Evolutionary conservation across 2,888 invertebrate species (phyloP).

Genomic region (Phengaris alcon): DNA sequence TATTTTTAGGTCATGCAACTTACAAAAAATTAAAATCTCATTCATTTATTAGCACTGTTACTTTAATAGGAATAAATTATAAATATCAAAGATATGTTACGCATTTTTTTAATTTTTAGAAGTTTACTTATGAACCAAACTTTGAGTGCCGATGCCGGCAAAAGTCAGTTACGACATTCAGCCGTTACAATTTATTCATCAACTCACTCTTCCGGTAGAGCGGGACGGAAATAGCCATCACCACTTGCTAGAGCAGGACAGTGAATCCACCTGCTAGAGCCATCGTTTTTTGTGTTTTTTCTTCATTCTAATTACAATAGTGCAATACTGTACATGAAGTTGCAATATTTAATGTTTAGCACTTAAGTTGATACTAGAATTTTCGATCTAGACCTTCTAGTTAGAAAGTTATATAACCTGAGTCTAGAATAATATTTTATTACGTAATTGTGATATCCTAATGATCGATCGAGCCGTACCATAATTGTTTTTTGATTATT

Average conservation of each 20-base stretch:
- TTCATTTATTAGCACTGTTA: too few relatives aligned
- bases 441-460: too few relatives aligned
- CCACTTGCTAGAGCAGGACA: conserved; percentile 44
- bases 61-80: too few relatives aligned
- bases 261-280: conserved; percentile 62
- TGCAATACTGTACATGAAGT: conserved; percentile 55
- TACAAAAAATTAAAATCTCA: too few relatives aligned
- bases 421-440: neutral
- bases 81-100: too few relatives aligned
- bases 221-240: conserved; percentile 46
- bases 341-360: conserved; percentile 11
- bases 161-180: conserved; percentile 74
- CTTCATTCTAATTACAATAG: conserved; percentile 61
- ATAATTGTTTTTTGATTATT: too few relatives aligned
- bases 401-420: neutral
- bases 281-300: conserved; percentile 52
- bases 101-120: too few relatives aligned
- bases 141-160: conserved; percentile 55
- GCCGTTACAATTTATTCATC: conserved; percentile 73
- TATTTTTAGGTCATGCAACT: too few relatives aligned
- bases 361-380: neutral
- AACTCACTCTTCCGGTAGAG: conserved; percentile 62
- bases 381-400: neutral
- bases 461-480: too few relatives aligned
- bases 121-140: conserved; percentile 34